Base-by-base conservation (phyloP, 2,797 vertebrate genomes). In the Liasis olivaceus region DNA sequence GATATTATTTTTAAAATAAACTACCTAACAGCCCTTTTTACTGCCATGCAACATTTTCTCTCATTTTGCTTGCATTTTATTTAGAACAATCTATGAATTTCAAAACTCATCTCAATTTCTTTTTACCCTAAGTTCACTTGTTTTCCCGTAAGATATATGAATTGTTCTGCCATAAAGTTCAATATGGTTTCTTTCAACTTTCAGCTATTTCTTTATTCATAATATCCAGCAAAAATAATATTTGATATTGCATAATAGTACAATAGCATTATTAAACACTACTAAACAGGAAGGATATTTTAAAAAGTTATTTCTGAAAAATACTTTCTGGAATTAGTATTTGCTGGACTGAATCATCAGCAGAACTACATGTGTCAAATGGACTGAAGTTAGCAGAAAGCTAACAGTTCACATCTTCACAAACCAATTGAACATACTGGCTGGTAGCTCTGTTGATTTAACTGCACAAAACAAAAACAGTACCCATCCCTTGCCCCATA, bases 1-100 rank as follows among this genome's bases (percentile, higher is more conserved):
- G 90, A 31, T 0, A 24, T 0, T 0, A 54, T 54, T 91, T 87
- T 64, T 17, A 64, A 5, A 14, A 64, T 17, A 66, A n/a, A 66
- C 13, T 20, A 26, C 62, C 59, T 17, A 63, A 17, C 7, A 64
- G 90, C 26, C 12, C 51, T 12, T 91, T 64, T 7, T 63, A n/a
- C 36, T 56, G 51, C 1, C 72, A 47, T n/a, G 24, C 3, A 54
- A 69, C 42, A 72, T 20, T 58, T n/a, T 66, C 24, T 64, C 26
- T 69, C 28, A 89, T 89, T 58, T 31, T 77, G 6, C 8, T 59
- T 77, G 81, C 31, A 81, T 31, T 51, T 64, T 54, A 42, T 59
- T 13, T 22, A 59, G 14, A 59, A 90, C n/a, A n/a, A 59, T 90
- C 54, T 24, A 81, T 59, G 12, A 13, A 81, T 47, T 36, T 59